phyloP scores from a whole-genome alignment of 2,113 vertebrate species.

The Poeciliopsis occidentalis region DNA sequence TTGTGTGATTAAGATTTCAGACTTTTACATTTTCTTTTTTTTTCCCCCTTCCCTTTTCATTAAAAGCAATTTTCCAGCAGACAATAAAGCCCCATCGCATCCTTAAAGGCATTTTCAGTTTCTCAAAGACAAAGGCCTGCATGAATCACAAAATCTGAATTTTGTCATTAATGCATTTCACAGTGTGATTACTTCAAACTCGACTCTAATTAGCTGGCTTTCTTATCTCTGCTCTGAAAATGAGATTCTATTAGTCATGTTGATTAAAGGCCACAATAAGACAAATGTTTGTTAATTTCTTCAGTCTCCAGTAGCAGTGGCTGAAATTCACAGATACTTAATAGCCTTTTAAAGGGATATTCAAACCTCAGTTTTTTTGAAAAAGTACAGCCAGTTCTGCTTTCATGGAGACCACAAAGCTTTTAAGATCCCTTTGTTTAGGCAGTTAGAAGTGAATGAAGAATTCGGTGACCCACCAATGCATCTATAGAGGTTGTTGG shows the following conservation, averaged over 20 bases:
- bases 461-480: neutral
- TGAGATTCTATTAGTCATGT: slow-evolving; percentile 27
- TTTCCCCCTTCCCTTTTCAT: neutral
- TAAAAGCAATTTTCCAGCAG: slow-evolving; percentile 4
- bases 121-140: neutral
- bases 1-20: slow-evolving; percentile 4
- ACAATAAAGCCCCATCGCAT: neutral
- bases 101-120: neutral
- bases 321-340: slow-evolving; percentile 13
- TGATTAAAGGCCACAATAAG: slow-evolving; percentile 27
- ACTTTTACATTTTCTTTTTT: neutral
- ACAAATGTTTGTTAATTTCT: slow-evolving; percentile 12
- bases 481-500: neutral
- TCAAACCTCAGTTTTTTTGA: neutral
- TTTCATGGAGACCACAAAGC: neutral
- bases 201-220: slow-evolving; percentile 18
- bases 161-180: slow-evolving; percentile 16
- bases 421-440: neutral
- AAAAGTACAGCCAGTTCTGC: neutral
- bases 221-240: slow-evolving; percentile 24
- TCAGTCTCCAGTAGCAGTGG: slow-evolving; percentile 5
- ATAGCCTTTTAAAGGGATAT: slow-evolving; percentile 13
- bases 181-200: slow-evolving; percentile 24
- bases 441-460: neutral
- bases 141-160: slow-evolving; percentile 20